phyloP scores from a whole-genome alignment of 2,113 vertebrate genomes.

The Lichenostomus cassidix region DNA sequence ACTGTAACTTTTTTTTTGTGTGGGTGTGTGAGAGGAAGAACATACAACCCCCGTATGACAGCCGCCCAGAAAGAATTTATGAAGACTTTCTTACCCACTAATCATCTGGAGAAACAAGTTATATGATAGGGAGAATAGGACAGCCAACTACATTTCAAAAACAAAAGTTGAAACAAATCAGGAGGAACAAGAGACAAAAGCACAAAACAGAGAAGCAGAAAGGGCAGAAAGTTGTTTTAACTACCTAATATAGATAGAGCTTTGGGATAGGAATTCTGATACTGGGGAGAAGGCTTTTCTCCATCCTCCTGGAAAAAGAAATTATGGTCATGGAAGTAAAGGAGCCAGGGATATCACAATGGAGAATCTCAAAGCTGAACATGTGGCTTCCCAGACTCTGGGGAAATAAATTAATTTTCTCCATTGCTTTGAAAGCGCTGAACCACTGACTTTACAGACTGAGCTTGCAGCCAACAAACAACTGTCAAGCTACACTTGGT shows the following conservation, averaged over 20 bases:
- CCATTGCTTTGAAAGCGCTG: not conserved
- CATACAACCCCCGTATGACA: not conserved
- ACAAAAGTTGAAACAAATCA: not conserved
- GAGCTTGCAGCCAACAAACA: not conserved
- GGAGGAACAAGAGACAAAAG: not conserved
- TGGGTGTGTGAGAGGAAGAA: not conserved
- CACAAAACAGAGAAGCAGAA: not conserved
- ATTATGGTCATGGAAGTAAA: not conserved
- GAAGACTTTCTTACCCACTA: not conserved
- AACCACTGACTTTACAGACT: not conserved
- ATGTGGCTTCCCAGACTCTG: not conserved
- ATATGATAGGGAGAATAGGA: not conserved
- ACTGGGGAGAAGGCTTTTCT: not conserved
- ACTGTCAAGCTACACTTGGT: not conserved
- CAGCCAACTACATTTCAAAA: not conserved
- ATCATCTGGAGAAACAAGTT: not conserved
- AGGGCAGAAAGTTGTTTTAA: not conserved
- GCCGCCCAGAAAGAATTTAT: not conserved
- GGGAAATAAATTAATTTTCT: not conserved
- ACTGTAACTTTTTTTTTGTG: not conserved
- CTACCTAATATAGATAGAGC: not conserved
- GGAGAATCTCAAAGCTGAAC: not conserved
- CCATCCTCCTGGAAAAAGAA: not conserved
- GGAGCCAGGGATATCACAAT: not conserved
- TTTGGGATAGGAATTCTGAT: not conserved